Percentiles rank a stretch among this genome's conserved stretches.
These are phyloP conservation scores for Aegotheles bennettii DNA, from an alignment of 2,113 vertebrate species.

Conservation along the genomic window DNA sequence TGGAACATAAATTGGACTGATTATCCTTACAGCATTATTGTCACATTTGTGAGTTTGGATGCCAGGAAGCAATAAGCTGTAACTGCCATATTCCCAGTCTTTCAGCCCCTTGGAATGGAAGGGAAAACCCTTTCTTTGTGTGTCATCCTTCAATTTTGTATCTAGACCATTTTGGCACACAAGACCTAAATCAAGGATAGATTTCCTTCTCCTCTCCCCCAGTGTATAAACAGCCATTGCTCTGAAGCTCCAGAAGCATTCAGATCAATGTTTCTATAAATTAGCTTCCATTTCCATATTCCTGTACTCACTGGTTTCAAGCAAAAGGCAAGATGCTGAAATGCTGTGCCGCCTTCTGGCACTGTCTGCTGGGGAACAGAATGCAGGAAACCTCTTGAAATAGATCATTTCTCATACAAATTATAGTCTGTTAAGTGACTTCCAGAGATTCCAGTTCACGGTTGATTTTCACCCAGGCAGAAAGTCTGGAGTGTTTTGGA, in stretches of 20 bases:
- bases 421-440: not conserved
- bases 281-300: not conserved
- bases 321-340: not conserved
- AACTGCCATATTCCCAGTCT: not conserved
- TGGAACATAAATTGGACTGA: conserved; percentile 53
- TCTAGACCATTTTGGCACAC: not conserved
- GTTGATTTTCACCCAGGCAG: not conserved
- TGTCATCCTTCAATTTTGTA: not conserved
- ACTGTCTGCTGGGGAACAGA: not conserved
- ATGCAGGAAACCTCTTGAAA: not conserved
- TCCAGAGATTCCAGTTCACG: not conserved
- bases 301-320: not conserved
- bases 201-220: not conserved
- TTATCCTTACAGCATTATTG: conserved; percentile 22
- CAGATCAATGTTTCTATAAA: not conserved
- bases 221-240: not conserved
- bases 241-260: not conserved
- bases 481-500: not conserved
- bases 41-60: not conserved
- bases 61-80: conserved; percentile 28
- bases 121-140: not conserved
- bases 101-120: not conserved
- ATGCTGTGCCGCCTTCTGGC: not conserved
- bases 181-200: not conserved
- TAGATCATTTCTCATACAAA: not conserved